Percentiles rank a stretch among this genome's conserved stretches.
phyloP scores from a whole-genome alignment of 37 sponge, comb jelly and placozoan genomes.

The Spongia lamella region DNA sequence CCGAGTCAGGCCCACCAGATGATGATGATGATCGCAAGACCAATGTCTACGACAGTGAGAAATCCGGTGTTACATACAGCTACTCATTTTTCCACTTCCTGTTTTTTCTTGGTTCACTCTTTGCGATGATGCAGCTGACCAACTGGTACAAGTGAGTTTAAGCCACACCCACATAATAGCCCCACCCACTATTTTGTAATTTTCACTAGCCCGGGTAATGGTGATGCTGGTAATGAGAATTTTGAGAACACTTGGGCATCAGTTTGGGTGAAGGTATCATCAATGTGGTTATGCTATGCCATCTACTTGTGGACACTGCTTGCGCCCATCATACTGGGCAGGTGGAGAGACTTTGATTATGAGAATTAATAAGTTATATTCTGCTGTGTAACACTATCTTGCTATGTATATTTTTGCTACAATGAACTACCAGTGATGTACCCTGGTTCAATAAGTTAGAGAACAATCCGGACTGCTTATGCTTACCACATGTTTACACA shows the following conservation, averaged over 20 bases:
- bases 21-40: conserved; percentile 60
- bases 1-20: neutral
- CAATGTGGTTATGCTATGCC: conserved; percentile 72
- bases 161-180: neutral
- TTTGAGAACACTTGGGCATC: conserved; percentile 88
- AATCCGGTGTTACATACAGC: conserved; percentile 88
- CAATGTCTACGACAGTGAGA: conserved; percentile 79
- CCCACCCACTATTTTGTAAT: neutral
- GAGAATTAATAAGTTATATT: too few species aligned
- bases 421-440: too few species aligned
- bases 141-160: conserved; percentile 91
- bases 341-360: conserved; percentile 82
- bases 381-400: too few species aligned
- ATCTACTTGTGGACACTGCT: conserved; percentile 88
- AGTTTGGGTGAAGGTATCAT: conserved; percentile 79
- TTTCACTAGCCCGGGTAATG: neutral
- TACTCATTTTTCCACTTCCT: conserved; percentile 99
- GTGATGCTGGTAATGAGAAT: conserved; percentile 35
- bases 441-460: too few species aligned
- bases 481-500: too few species aligned
- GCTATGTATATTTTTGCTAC: too few species aligned
- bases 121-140: conserved; percentile 95
- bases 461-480: too few species aligned
- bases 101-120: conserved; percentile 86
- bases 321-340: conserved; percentile 78